phyloP scores from a whole-genome alignment of 2,888 invertebrate genomes.

The Eupithecia pulchellata region DNA sequence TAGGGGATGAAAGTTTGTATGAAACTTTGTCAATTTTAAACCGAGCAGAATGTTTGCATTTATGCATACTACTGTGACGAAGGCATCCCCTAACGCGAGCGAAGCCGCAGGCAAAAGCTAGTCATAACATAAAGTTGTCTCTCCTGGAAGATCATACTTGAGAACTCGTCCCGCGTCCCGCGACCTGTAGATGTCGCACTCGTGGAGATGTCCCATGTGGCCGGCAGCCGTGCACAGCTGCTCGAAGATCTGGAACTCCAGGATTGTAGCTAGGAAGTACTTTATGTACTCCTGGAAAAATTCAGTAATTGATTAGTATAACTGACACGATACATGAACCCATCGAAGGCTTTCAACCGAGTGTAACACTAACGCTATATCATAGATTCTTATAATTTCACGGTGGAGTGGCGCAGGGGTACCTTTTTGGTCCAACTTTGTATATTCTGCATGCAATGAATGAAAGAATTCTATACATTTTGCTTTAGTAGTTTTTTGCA shows the following conservation, averaged over 20 bases:
- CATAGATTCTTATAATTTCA: neutral
- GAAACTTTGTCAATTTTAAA: too few relatives aligned
- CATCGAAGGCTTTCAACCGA: neutral
- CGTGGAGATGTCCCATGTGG: conserved; percentile 90
- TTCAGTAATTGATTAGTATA: neutral
- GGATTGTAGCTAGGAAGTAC: conserved; percentile 92
- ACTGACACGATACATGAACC: neutral
- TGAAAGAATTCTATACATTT: too few relatives aligned
- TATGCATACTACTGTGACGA: too few relatives aligned
- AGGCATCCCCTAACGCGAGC: too few relatives aligned
- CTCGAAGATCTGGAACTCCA: conserved; percentile 95
- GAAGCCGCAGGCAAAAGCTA: too few relatives aligned
- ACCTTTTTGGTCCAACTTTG: too few relatives aligned
- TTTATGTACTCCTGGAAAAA: conserved; percentile 85
- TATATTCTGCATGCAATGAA: neutral
- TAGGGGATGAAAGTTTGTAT: too few relatives aligned
- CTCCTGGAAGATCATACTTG: conserved; percentile 75
- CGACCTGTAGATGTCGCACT: conserved; percentile 93
- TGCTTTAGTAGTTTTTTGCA: neutral
- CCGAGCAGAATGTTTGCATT: too few relatives aligned
- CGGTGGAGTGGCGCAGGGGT: neutral
- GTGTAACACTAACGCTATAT: neutral
- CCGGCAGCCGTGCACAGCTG: conserved; percentile 90
- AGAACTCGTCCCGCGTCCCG: conserved; percentile 91
- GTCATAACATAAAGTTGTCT: too few relatives aligned